Percentiles rank a stretch among this genome's conserved stretches.
Evolutionary conservation across 2,888 invertebrate genomes (phyloP).

Genomic region (Eledona agricola): DNA sequence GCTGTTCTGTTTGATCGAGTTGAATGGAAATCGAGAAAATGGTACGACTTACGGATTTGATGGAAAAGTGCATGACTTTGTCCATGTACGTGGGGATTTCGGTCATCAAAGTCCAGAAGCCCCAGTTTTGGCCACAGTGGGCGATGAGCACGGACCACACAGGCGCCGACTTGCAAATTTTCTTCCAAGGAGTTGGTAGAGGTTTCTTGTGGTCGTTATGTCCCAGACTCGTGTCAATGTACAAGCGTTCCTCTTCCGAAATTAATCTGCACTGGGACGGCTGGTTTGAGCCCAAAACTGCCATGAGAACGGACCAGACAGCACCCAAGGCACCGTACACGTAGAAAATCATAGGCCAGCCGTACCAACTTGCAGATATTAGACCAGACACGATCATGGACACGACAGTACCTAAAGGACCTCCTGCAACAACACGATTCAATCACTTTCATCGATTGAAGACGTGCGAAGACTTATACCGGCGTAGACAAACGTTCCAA

Average conservation of each 20-base stretch:
- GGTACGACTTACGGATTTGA: constrained; percentile 63
- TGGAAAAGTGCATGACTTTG: constrained; percentile 74
- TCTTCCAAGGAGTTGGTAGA: constrained; percentile 74
- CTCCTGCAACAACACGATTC: constrained; percentile 63
- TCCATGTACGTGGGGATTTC: constrained; percentile 84
- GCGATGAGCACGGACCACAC: constrained; percentile 78
- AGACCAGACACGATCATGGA: constrained; percentile 77
- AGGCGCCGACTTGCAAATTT: constrained; percentile 78
- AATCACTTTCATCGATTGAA: constrained; percentile 6
- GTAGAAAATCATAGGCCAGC: constrained; percentile 85
- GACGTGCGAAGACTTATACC: constrained; percentile 53
- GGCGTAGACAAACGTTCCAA: constrained; percentile 75
- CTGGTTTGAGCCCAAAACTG: constrained; percentile 71
- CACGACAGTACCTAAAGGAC: constrained; percentile 81
- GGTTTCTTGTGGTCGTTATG: constrained; percentile 33
- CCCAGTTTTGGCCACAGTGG: constrained; percentile 81
- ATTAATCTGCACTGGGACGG: constrained; percentile 72
- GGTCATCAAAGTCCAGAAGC: constrained; percentile 84
- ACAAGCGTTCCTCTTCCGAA: constrained; percentile 70
- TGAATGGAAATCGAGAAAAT: not conserved
- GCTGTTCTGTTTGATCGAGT: constrained; percentile 67
- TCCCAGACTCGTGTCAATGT: constrained; percentile 66
- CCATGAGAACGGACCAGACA: constrained; percentile 70
- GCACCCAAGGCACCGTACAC: constrained; percentile 72
- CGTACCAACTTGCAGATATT: constrained; percentile 72